phyloP scores from a whole-genome alignment of 2,797 vertebrate species.

The Trematomus bernacchii region DNA sequence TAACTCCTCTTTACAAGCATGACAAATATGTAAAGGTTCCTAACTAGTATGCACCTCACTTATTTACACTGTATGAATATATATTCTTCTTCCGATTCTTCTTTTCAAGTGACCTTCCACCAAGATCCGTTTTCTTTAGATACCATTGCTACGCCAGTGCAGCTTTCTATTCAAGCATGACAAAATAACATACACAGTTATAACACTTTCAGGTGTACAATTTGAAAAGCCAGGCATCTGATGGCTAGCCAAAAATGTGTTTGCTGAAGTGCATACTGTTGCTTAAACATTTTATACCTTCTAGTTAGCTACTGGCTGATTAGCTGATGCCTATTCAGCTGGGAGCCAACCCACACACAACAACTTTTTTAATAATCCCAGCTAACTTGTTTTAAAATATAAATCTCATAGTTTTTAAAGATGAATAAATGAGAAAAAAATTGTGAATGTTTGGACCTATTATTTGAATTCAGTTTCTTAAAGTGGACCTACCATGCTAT shows the following conservation, averaged over 20 bases:
- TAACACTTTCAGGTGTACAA: not conserved
- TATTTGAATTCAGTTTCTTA: too few relatives aligned
- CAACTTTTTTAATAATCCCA: not conserved
- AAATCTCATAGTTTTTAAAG: too few relatives aligned
- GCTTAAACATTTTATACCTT: not conserved
- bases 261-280: too few relatives aligned
- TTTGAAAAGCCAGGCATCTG: not conserved
- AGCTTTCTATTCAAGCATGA: not conserved
- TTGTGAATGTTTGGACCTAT: too few relatives aligned
- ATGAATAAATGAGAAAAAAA: too few relatives aligned
- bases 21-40: not conserved
- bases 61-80: not conserved
- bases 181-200: not conserved
- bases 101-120: not conserved
- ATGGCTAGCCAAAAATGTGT: not conserved
- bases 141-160: not conserved
- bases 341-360: not conserved
- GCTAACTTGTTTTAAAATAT: too few relatives aligned
- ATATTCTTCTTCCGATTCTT: not conserved
- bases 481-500: too few relatives aligned
- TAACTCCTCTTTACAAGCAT: not conserved
- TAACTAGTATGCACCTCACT: not conserved
- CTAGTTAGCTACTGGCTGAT: not conserved
- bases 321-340: not conserved
- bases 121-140: not conserved